These are phyloP conservation scores for Peromyscus nudipes DNA, from an alignment of 2,797 vertebrate genomes.

Conservation along the genomic window DNA sequence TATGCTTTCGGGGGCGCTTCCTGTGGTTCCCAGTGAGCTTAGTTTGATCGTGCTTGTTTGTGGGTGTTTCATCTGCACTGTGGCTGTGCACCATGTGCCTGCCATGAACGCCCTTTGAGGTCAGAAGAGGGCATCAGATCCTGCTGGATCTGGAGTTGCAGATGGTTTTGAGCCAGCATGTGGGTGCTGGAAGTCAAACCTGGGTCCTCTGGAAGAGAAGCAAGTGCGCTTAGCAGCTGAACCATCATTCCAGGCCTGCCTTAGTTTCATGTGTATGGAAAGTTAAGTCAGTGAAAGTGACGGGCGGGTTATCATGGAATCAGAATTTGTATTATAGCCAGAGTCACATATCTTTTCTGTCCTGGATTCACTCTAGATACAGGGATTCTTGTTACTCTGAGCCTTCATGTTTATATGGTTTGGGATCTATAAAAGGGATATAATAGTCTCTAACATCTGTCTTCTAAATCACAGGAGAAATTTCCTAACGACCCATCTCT, in stretches of 20 bases:
- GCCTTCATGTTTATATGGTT: background rate
- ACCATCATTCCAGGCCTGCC: background rate
- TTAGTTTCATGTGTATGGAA: background rate
- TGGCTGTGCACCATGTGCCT: background rate
- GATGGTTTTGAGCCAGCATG: background rate
- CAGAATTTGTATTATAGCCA: background rate
- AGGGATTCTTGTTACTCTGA: background rate
- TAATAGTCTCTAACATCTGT: background rate
- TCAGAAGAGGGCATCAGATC: background rate
- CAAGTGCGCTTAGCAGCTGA: background rate
- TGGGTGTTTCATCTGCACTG: background rate
- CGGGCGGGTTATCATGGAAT: background rate
- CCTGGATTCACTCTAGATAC: background rate
- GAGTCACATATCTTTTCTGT: background rate
- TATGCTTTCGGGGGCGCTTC: background rate
- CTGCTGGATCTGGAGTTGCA: background rate
- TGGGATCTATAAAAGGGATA: background rate
- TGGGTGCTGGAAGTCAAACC: background rate
- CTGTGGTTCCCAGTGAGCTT: background rate
- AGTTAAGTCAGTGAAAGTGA: conserved; percentile 20
- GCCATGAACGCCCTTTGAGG: background rate
- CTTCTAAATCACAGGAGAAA: background rate
- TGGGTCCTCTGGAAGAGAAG: background rate
- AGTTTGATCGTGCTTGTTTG: background rate
- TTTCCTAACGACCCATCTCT: background rate